These are phyloP conservation scores for Spongilla lacustris DNA, from an alignment of 37 sponge, comb jelly and placozoan genomes.

Conservation along the genomic window DNA sequence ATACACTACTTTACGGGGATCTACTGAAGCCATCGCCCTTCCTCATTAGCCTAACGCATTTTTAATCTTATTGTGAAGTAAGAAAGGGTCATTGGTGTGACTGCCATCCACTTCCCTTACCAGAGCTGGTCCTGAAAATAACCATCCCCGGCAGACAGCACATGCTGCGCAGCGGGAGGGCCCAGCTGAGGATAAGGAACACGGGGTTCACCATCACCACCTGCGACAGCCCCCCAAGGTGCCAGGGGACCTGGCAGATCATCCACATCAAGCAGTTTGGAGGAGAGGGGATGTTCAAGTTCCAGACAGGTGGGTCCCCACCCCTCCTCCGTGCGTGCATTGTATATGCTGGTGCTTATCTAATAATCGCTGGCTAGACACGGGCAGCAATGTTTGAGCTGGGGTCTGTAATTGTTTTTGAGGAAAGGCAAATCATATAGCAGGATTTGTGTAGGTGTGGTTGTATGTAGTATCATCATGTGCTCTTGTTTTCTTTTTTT, in stretches of 20 bases:
- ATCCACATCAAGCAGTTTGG: slow-evolving; percentile 72
- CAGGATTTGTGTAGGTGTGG: no score
- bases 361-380: no score
- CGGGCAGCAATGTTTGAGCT: no score
- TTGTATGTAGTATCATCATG: no score
- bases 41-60: no score
- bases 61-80: not conserved
- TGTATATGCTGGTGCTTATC: no score
- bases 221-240: slow-evolving; percentile 59
- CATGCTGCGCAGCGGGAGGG: slow-evolving; percentile 37
- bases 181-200: slow-evolving; percentile 54
- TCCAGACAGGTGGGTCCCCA: slow-evolving; percentile 55
- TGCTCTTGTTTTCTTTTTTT: no score
- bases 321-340: no score
- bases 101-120: not conserved
- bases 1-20: no score
- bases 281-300: slow-evolving; percentile 39
- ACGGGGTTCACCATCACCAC: slow-evolving; percentile 73
- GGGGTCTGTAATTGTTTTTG: no score
- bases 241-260: slow-evolving; percentile 68
- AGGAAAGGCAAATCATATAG: no score
- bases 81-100: not conserved
- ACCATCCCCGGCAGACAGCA: slow-evolving; percentile 55
- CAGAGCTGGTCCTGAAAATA: slow-evolving; percentile 59
- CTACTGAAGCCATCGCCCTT: no score